phyloP scores from a whole-genome alignment of 2,113 vertebrate genomes.

The Neogobius melanostomus region DNA sequence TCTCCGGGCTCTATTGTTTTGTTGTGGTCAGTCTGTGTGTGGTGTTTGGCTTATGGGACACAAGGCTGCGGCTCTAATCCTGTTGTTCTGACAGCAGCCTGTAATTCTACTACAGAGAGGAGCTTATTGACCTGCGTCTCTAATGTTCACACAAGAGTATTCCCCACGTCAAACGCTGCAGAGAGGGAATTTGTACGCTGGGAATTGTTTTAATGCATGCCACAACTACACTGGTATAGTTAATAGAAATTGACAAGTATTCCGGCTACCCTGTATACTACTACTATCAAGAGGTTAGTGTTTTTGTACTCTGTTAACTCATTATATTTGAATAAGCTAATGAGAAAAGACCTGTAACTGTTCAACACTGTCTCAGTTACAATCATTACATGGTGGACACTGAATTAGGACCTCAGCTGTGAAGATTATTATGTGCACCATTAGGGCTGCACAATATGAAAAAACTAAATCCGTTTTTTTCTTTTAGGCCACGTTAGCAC shows the following conservation, averaged over 20 bases:
- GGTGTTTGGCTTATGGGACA: conserved; percentile 53
- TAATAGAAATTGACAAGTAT: neutral
- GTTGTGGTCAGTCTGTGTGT: conserved; percentile 27
- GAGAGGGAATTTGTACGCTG: neutral
- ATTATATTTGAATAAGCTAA: too few species aligned
- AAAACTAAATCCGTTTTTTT: too few species aligned
- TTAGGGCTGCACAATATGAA: too few species aligned
- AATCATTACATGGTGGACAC: too few species aligned
- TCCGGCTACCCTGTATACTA: too few species aligned
- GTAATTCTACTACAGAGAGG: conserved; percentile 61
- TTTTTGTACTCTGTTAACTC: too few species aligned
- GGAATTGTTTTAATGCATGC: neutral
- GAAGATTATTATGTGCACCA: too few species aligned
- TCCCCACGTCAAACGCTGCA: conserved; percentile 15
- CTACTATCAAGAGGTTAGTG: too few species aligned
- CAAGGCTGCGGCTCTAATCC: conserved; percentile 53
- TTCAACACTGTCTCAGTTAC: too few species aligned
- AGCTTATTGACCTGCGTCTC: conserved; percentile 53
- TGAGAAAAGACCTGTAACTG: too few species aligned
- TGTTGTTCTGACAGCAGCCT: conserved; percentile 61
- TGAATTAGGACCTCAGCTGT: too few species aligned
- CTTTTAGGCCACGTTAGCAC: too few species aligned
- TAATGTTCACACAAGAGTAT: conserved; percentile 25
- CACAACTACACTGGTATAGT: neutral
- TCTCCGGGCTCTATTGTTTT: conserved; percentile 2